Base-by-base conservation (phyloP, 2,888 invertebrate species). In the Diaperis boleti region DNA sequence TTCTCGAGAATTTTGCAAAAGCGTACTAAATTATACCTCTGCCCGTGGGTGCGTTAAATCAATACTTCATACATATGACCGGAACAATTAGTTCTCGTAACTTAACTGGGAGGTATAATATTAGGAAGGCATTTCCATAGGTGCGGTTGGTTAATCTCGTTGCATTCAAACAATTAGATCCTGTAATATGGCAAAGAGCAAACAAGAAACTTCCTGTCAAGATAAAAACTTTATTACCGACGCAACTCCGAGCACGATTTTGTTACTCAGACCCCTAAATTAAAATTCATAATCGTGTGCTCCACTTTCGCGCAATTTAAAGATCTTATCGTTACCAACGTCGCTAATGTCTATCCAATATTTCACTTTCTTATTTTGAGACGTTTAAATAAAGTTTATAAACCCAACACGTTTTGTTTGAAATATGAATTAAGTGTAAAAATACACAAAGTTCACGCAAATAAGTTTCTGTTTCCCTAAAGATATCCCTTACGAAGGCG, bases 211-310 rank as follows among this genome's bases (percentile, higher is more conserved):
- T 68, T 64, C 62, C 62, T 52, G 39, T 50, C 49, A 42, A 63
- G 65, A 67, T 65, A 65, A 64, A 67, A 67, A 66, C 56, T 67
- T 67, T 69, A 65, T 66, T 67, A 54, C 69, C 47, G 42, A 61
- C 65, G 55, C 65, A 64, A 62, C 62, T 64, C 62, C n/a, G 11
- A 62, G 59, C 57, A 64, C 66, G 59, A 45, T 59, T 42, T 44
- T 57, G 62, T 69, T 65, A 66, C 63, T 69, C 66, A 62, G 62
- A 64, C 52, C 64, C 64, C 55, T 54, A 64, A 67, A 69, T 69
- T 69, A 67, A 69, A 69, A 69, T 69, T 67, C 69, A 66, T 65
- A 64, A 69, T 67, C 61, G 62, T 66, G 65, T 52, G 63, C 57
- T 52, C 57, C 42, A 65, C 54, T 65, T 65, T 62, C 42, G 55